Percentiles rank a stretch among this genome's conserved stretches.
These are phyloP conservation scores for Scelioninae gen. 2 DNA, from an alignment of 2,888 invertebrate species.

Conservation along the genomic window DNA sequence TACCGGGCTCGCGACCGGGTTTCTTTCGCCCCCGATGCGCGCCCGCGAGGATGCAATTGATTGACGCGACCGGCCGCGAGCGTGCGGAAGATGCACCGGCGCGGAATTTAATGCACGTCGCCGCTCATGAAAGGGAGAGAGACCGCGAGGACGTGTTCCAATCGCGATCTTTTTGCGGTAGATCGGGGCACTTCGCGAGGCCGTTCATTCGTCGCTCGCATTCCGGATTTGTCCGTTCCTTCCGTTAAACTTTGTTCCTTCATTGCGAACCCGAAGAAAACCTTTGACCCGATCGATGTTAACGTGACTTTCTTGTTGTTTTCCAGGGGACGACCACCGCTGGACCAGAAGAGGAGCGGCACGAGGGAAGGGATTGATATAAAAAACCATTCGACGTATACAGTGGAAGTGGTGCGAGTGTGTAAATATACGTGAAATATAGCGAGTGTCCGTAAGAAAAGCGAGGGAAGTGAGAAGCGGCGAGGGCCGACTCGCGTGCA, in stretches of 20 bases:
- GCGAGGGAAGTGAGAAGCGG: slow-evolving; percentile 41
- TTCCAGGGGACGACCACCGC: slow-evolving; percentile 46
- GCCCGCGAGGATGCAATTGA: slow-evolving; percentile 36
- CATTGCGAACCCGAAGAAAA: too few species aligned
- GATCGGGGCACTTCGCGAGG: too few species aligned
- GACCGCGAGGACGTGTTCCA: slow-evolving; percentile 16
- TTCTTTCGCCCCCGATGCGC: slow-evolving; percentile 4
- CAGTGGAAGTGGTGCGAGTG: slow-evolving; percentile 56
- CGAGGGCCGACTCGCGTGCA: slow-evolving; percentile 39
- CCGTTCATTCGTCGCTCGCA: too few species aligned
- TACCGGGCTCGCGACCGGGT: slow-evolving; percentile 30
- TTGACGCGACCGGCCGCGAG: slow-evolving; percentile 20
- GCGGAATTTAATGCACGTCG: slow-evolving; percentile 32
- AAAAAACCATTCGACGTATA: slow-evolving; percentile 47
- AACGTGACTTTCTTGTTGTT: slow-evolving; percentile 6
- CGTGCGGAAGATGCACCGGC: slow-evolving; percentile 26
- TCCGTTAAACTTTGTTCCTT: too few species aligned
- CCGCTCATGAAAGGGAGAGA: slow-evolving; percentile 14
- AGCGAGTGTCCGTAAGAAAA: slow-evolving; percentile 45
- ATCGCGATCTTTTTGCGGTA: slow-evolving; percentile 23
- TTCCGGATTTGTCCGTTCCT: too few species aligned
- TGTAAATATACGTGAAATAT: slow-evolving; percentile 60
- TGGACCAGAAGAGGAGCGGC: slow-evolving; percentile 43
- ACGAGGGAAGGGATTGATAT: slow-evolving; percentile 50
- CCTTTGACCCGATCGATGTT: background rate